Conservation (phyloP, 2,888 invertebrate genomes). For the Monopis laevigella region DNA sequence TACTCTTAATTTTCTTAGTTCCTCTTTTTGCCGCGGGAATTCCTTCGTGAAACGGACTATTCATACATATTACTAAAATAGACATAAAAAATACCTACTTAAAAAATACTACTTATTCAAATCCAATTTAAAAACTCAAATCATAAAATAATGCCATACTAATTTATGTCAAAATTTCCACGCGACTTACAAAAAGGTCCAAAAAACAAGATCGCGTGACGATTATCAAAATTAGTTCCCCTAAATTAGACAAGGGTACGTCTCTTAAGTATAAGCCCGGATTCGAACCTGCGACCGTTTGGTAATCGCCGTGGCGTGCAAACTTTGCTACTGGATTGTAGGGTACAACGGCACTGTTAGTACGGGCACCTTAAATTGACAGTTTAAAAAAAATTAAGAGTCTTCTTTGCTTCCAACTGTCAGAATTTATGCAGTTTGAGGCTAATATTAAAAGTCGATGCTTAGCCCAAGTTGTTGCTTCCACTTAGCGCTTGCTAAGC, state of each 20-base stretch:
- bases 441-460: neutral
- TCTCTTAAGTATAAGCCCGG: conserved; percentile 21
- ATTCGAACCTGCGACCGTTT: conserved; percentile 35
- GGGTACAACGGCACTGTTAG: neutral
- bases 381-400: neutral
- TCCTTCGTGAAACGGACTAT: no score
- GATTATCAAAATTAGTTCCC: conserved; percentile 40
- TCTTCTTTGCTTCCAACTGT: neutral
- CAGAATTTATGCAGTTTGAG: neutral
- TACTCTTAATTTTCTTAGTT: no score
- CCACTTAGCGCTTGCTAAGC: no score
- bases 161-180: neutral
- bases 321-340: conserved; percentile 24
- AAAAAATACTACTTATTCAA: no score
- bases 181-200: neutral
- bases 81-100: no score
- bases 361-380: neutral
- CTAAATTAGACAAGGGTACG: conserved; percentile 44
- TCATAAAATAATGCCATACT: no score
- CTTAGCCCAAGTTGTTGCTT: no score
- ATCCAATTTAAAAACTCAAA: neutral
- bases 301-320: conserved; percentile 44
- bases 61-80: no score
- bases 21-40: no score
- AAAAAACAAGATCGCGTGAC: conserved; percentile 38